Conservation (phyloP, 2,113 vertebrate species). For the Chrysemys picta region DNA sequence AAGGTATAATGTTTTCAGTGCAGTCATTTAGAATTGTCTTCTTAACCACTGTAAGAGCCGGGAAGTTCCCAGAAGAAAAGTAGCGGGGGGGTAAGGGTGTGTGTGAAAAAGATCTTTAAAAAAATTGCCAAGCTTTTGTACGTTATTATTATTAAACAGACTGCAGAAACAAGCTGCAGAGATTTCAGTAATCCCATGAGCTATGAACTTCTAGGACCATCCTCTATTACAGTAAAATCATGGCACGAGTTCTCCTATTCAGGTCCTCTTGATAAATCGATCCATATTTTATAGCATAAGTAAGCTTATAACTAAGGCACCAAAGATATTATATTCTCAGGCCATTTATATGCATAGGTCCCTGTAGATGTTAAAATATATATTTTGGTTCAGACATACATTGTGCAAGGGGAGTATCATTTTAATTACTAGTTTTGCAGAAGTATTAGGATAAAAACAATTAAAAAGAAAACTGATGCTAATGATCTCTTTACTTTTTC, state of each 20-base stretch:
- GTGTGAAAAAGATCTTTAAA: fast-evolving
- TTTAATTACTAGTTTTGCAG: background rate
- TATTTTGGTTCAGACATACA: background rate
- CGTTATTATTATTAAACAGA: too few species aligned
- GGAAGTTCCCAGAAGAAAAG: background rate
- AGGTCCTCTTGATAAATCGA: constrained; percentile 18
- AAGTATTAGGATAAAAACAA: background rate
- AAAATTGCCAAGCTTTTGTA: too few species aligned
- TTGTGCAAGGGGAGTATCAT: background rate
- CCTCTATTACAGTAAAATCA: background rate
- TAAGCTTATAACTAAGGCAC: background rate
- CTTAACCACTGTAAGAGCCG: background rate
- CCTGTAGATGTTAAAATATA: background rate
- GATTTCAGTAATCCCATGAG: background rate
- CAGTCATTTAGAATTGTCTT: constrained; percentile 27
- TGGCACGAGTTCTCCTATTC: background rate
- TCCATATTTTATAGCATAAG: constrained; percentile 3
- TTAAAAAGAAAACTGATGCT: constrained; percentile 13
- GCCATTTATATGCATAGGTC: background rate
- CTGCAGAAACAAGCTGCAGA: background rate
- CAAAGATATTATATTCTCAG: background rate
- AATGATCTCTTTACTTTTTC: background rate
- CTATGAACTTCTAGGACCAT: background rate
- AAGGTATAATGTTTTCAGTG: constrained; percentile 17
- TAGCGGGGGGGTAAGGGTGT: background rate